Base-by-base conservation (phyloP, 2,113 vertebrate species). In the Xyrauchen texanus region DNA sequence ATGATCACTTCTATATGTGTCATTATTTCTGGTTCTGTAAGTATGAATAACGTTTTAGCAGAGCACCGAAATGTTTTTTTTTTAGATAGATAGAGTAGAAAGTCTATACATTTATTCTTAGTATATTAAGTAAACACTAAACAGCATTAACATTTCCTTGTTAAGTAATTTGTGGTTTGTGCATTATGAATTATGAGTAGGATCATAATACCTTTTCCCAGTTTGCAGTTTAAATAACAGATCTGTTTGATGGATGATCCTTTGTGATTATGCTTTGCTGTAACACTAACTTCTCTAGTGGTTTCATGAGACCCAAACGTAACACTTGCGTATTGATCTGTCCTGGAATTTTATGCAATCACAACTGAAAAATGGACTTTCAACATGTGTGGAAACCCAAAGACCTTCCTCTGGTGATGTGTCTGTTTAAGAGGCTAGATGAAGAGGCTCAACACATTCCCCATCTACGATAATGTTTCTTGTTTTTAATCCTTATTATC, bases 321-420 rank as follows among this genome's bases (percentile, higher is more conserved):
- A 15, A 42, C 4, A 63, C 57, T 65, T 62, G n/a, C 6, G 1
- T 72, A 62, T 60, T 60, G 51, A 73, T 80, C 9, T 66, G 52
- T 52, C 11, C 62, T 60, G 3, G 21, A 34, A 34, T 34, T 44
- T 68, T 77, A 45, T 21, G 5, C 72, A 75, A 75, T 63, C 60
- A 4, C 16, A 6, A 67, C 34, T 76, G 80, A 76, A 45, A 34
- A 16, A 47, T 71, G 83, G 77, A 82, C 83, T 85, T 82, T 80
- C 72, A 63, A 72, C 77, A 58, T 16, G 57, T 34, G 3, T 57
- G 21, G 42, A 34, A 10, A 42, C 8, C 34, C 49, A 12, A 61
- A 5, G 4, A 5, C 7, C 4, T 55, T 70, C 7, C 55, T 16
- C 3, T 60, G 44, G 42, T 60, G 55, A 58, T 7, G 7, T 72